A percentile compares a stretch with the other conserved stretches of the same genome.
These are phyloP conservation scores for Zosterops pallidus DNA, from an alignment of 2,113 vertebrate genomes.

Conservation along the genomic window DNA sequence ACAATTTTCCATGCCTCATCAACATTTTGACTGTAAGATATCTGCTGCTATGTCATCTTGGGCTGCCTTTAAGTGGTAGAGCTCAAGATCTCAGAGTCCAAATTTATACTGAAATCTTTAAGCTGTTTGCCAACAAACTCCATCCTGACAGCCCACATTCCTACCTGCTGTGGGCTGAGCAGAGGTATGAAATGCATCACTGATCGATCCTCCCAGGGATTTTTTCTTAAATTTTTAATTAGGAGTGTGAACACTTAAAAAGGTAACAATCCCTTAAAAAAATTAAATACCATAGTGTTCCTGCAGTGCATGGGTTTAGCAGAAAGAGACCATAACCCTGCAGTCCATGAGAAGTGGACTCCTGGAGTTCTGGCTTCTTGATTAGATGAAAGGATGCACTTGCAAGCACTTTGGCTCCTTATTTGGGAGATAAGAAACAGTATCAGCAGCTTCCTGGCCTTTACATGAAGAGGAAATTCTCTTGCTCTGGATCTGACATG, in stretches of 20 bases:
- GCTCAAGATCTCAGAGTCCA: neutral
- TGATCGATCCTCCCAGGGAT: neutral
- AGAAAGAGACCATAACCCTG: neutral
- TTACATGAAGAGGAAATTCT: neutral
- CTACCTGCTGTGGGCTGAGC: neutral
- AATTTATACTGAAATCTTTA: neutral
- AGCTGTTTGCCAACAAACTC: neutral
- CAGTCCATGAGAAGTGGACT: neutral
- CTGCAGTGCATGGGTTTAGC: neutral
- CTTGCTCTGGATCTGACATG: neutral
- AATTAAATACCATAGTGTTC: neutral
- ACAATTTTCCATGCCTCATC: neutral
- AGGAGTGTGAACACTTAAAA: neutral
- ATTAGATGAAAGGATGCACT: neutral
- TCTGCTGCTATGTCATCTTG: neutral
- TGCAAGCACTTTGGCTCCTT: neutral
- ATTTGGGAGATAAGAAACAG: neutral
- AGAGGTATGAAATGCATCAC: neutral
- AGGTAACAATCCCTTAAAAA: neutral
- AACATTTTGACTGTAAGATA: neutral
- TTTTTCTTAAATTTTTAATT: neutral
- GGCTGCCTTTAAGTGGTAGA: neutral
- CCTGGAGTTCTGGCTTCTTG: neutral
- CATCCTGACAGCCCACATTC: neutral
- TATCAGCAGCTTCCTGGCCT: neutral